Base-by-base conservation (phyloP, 2,797 vertebrate genomes). In the Alectoris magna region DNA sequence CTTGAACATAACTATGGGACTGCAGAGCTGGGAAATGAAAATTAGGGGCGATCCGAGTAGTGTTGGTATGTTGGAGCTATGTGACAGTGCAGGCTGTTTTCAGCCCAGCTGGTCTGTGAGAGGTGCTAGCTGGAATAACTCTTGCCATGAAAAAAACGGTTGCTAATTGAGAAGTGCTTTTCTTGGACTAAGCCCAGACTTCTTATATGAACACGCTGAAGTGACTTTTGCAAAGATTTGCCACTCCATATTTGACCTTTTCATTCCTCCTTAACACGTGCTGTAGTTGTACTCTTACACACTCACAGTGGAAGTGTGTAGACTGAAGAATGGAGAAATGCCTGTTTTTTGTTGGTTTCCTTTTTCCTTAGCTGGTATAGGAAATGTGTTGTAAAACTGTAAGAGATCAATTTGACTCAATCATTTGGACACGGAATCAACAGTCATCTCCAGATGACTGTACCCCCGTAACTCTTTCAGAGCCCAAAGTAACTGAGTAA, bases 281-380 rank as follows among this genome's bases (percentile, higher is more conserved):
- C 34, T 43, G 15, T 56, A 38, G 34, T 19, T 86, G 43, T 31
- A 22, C 3, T 58, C 41, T 71, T 87, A 46, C 44, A 66, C 62
- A 66, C 8, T 24, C 38, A 27, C 16, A 59, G 48, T 36, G 53
- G 11, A 67, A 71, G 7, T 53, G 36, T 31, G 36, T 77, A 39
- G 22, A 26, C 9, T 31, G 59, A 64, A 64, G 69, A 83, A 66
- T n/a, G 36, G n/a, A 87, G 46, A 49, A 83, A 74, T 63, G 29
- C 39, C 27, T 49, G 13, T n/a, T 15, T 58, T 4, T 22, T 36
- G 16, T 46, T 7, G 17, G 36, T 9, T 0, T 17, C 1, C 2
- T 2, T 11, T 29, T 16, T 4, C 15, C 39, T 14, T 34, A 71
- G 18, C 43, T 88, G 70, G 3, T 22, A 26, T 9, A 51, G 63